Base-by-base conservation (phyloP, 2,797 vertebrate species). In the Echiichthys vipera region DNA sequence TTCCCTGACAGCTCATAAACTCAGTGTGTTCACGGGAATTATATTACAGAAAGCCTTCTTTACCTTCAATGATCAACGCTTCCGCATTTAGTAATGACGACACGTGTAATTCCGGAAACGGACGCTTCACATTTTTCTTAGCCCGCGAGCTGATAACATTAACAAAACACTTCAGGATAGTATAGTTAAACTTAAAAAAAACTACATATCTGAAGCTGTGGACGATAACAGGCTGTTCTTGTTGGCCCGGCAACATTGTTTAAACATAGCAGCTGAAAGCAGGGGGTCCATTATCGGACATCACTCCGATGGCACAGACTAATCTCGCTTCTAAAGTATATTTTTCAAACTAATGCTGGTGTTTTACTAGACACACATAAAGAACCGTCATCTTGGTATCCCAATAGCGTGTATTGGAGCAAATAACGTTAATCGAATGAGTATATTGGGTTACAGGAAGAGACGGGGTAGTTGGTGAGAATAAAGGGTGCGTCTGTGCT, bases 11-110 rank as follows among this genome's bases (percentile, higher is more conserved):
- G 5, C n/a, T 67, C 1, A 14, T n/a, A 13, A 12, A 42, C 2
- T 5, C 0, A 18, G 2, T 4, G 2, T n/a, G 12, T 36, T 15
- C 17, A 37, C 20, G 24, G 15, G 11, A 12, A 54, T 13, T 0
- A 7, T 32, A 17, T 13, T 4, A 40, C 4, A 17, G 0, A 15
- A 27, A 51, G 4, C 5, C 15, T n/a, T 53, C 17, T 42, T n/a
- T 45, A 29, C 7, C 15, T 50, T 47, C 22, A 45, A 1, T 50
- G 32, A 13, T 7, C 1, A n/a, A 0, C 4, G 14, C 80, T 89
- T 90, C 89, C 81, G 78, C 78, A 22, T 87, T 71, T 30, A 51
- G 36, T 15, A 20, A 65, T 87, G 84, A 89, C 86, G 84, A 87
- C 80, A n/a, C 14, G 8, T 14, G 39, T 27, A 49, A 34, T 77